Evolutionary conservation across 2,113 vertebrate species (phyloP).

Genomic region (Sialia sialis): DNA sequence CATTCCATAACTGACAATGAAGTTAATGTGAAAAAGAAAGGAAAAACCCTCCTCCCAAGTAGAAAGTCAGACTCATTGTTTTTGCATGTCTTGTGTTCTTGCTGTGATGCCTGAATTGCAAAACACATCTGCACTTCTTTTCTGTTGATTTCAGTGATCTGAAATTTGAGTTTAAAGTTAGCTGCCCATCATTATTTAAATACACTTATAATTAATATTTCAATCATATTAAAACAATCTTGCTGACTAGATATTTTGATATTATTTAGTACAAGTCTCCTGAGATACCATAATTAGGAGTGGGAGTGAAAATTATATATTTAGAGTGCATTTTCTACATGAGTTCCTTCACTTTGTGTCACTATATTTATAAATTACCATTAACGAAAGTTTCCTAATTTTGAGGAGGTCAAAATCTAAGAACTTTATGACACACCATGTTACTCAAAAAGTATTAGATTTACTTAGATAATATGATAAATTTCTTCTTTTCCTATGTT

Average conservation of each 20-base stretch:
- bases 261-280: neutral
- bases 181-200: neutral
- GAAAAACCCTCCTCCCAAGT: fast-evolving
- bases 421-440: neutral
- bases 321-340: neutral
- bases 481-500: neutral
- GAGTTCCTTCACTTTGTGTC: neutral
- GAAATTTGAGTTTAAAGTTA: neutral
- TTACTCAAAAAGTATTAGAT: neutral
- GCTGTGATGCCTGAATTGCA: neutral
- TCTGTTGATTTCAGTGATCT: neutral
- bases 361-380: neutral
- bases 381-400: neutral
- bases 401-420: neutral
- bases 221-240: neutral
- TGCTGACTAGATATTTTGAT: neutral
- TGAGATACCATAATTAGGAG: neutral
- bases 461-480: neutral
- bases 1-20: neutral
- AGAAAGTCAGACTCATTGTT: neutral
- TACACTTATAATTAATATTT: neutral
- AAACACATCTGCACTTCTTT: fast-evolving
- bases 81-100: neutral
- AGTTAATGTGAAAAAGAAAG: neutral
- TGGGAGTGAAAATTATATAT: neutral